These are phyloP conservation scores for Drosophila takahashii DNA, from an alignment of 1,140 invertebrate species.

Conservation along the genomic window DNA sequence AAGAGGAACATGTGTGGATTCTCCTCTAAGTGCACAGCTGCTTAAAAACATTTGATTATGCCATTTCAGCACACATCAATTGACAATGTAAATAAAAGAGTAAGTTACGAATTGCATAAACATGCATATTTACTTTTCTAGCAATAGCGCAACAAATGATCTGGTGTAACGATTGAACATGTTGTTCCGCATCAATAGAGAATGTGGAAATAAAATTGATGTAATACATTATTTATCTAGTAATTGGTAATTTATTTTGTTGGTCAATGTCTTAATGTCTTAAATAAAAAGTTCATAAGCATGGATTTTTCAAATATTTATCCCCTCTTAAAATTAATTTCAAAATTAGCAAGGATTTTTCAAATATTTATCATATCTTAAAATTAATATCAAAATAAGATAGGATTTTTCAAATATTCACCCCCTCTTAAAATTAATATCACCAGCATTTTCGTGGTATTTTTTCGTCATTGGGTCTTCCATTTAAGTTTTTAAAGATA, in stretches of 20 bases:
- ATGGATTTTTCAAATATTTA: background rate
- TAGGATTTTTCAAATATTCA: background rate
- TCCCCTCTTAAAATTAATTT: background rate
- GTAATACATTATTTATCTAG: background rate
- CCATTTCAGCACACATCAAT: background rate
- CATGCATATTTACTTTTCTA: slow-evolving; percentile 4
- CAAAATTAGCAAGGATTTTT: too few relatives aligned
- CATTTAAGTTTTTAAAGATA: background rate
- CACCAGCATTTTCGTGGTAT: background rate
- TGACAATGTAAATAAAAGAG: slow-evolving; percentile 39
- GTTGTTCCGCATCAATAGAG: slow-evolving; percentile 1
- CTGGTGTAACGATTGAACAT: slow-evolving; percentile 1
- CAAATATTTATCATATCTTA: too few relatives aligned
- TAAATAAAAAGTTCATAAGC: too few relatives aligned
- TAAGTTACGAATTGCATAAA: slow-evolving; percentile 23
- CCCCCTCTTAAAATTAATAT: background rate
- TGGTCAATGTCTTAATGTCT: too few relatives aligned
- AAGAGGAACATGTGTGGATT: background rate
- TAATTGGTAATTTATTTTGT: background rate
- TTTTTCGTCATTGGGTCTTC: background rate
- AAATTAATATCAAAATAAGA: background rate
- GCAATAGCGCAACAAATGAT: background rate
- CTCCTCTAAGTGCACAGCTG: slow-evolving; percentile 27
- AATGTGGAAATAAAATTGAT: slow-evolving; percentile 1
- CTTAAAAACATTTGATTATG: background rate